Conservation (phyloP, 2,888 invertebrate genomes). For the Cosmia trapezina region DNA sequence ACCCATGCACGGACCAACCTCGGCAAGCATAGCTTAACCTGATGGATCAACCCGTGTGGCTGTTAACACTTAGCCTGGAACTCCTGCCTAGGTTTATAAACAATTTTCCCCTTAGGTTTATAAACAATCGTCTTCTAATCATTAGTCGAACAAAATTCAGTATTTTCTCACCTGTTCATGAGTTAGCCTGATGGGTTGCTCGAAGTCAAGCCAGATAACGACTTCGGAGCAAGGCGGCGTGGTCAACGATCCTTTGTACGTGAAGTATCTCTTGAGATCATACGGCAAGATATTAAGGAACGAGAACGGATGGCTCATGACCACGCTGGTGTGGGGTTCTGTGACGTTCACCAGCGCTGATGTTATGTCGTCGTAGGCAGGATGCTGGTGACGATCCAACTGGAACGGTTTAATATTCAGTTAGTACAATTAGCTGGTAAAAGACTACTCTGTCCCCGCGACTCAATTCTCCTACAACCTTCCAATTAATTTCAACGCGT, state of each 20-base stretch:
- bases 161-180: constrained; percentile 91
- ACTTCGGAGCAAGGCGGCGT: constrained; percentile 96
- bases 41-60: too few relatives aligned
- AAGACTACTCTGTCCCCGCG: neutral
- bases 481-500: neutral
- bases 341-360: constrained; percentile 89
- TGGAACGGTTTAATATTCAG: constrained; percentile 64
- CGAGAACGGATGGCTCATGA: constrained; percentile 87
- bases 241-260: constrained; percentile 96
- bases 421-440: neutral
- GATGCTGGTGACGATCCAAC: constrained; percentile 88
- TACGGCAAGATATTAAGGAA: constrained; percentile 89
- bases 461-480: neutral
- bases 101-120: too few relatives aligned
- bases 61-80: too few relatives aligned
- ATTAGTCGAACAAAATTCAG: neutral
- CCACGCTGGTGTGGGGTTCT: constrained; percentile 86
- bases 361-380: constrained; percentile 91
- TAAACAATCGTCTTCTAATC: neutral
- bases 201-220: constrained; percentile 96
- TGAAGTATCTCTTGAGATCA: constrained; percentile 93
- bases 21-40: too few relatives aligned
- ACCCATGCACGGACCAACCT: too few relatives aligned
- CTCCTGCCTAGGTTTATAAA: too few relatives aligned
- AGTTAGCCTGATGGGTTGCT: constrained; percentile 92